Evolutionary conservation across 1,140 invertebrate species (phyloP).

Genomic region (Bacillus rossius): DNA sequence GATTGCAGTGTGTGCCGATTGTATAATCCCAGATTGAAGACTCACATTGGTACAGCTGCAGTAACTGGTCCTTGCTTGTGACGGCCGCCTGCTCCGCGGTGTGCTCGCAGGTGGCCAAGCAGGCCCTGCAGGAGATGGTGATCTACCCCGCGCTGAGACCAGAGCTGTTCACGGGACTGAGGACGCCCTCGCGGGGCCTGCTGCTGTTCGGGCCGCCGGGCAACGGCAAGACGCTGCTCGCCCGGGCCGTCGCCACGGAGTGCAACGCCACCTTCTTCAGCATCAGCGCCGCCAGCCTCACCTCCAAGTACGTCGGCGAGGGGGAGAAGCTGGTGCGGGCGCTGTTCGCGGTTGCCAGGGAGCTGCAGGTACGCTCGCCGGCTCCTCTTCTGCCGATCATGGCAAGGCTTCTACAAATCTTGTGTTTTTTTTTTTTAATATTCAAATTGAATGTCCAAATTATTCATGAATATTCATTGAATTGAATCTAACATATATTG

Average conservation of each 20-base stretch:
- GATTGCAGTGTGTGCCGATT: no score
- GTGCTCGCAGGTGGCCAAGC: slow-evolving; percentile 70
- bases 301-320: slow-evolving; percentile 97
- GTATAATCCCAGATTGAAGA: no score
- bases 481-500: not conserved
- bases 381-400: no score
- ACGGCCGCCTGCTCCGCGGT: no score
- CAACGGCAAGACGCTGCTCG: slow-evolving; percentile 90
- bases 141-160: slow-evolving; percentile 93
- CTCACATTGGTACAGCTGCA: no score
- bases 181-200: slow-evolving; percentile 84
- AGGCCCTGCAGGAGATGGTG: slow-evolving; percentile 96
- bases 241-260: slow-evolving; percentile 87
- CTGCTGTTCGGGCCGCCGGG: slow-evolving; percentile 94
- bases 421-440: no score
- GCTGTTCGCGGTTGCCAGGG: slow-evolving; percentile 89
- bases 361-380: slow-evolving; percentile 69
- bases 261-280: slow-evolving; percentile 92
- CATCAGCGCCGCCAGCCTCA: slow-evolving; percentile 94
- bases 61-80: no score
- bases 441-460: no score
- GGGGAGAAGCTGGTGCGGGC: slow-evolving; percentile 96
- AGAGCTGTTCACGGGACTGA: slow-evolving; percentile 89
- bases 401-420: no score
- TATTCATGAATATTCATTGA: no score